Evolutionary conservation across 30 jellyfish, hydroid and myxozoan genomes (phyloP), one percentile per base, ranked within the genome.

Genomic region (Turritopsis rubra): DNA sequence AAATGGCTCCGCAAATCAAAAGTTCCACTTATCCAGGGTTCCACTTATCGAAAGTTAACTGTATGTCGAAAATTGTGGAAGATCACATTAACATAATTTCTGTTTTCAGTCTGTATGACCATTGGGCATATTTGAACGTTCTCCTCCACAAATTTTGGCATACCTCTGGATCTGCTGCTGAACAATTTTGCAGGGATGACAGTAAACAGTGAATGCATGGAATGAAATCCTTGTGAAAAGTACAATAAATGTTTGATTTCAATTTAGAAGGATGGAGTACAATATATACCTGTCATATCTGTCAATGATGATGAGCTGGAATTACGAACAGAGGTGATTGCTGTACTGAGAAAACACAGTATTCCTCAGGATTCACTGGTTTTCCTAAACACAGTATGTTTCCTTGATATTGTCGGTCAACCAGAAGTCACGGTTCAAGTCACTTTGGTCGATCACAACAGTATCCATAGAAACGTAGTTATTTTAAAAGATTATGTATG

Each of bases 381-480:
- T n/a, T 86, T 52, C 68, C 21, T 82, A 71, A 26, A 82, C 52
- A 88, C 82, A 24, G 82, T 82, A 13, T n/a, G 24, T 71, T 54
- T 81, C 7, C 9, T 19, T 8, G 86, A 19, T 13, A 18, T 0
- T 16, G 18, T 20, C 8, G 21, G 28, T 17, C 17, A 24, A 0
- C n/a, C n/a, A n/a, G n/a, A n/a, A n/a, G 24, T 7, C 8, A 23
- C 54, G 18, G 7, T 74, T 25, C 72, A 73, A 31, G 85, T 93
- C 27, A 74, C 86, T 16, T 75, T 93, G 21, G 94, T 93, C 16
- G 98, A 93, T 84, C 98, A 93, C 60, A 93, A 93, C 73, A 65
- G 29, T 17, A 60, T 83, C n/a, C n/a, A n/a, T 16, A 87, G 26
- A 28, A 75, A 83, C 18, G 84, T 86, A 23, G 96, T 96, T 91